Conservation (phyloP, 2,797 vertebrate genomes). For the Eulemur albifrons region DNA sequence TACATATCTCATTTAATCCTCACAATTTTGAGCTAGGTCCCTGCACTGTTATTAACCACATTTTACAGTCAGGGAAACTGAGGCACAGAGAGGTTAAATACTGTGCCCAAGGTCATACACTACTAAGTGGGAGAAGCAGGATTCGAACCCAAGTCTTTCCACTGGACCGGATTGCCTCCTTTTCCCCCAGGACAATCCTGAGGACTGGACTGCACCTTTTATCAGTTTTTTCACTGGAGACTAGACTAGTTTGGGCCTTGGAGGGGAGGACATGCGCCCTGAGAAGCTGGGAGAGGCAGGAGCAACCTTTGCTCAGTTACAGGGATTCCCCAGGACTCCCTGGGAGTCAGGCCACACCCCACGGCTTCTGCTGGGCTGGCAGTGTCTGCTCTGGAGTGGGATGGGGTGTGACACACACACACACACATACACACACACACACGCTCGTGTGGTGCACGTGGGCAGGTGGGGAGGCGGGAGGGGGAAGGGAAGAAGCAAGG, state of each 20-base stretch:
- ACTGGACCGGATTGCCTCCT: not conserved
- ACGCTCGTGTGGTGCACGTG: fast-evolving
- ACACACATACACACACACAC: not conserved
- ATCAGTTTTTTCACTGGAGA: not conserved
- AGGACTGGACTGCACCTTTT: not conserved
- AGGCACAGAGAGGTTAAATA: not conserved
- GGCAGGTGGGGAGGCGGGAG: no score
- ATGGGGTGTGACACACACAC: not conserved
- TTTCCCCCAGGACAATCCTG: no score
- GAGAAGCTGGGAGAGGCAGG: slow-evolving; percentile 30
- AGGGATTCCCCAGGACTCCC: slow-evolving; percentile 69
- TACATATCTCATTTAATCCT: not conserved
- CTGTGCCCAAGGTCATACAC: not conserved
- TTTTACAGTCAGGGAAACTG: slow-evolving; percentile 14
- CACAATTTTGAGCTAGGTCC: not conserved
- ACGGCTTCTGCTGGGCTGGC: not conserved
- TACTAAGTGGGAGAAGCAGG: not conserved
- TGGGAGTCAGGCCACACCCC: slow-evolving; percentile 45
- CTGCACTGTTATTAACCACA: not conserved
- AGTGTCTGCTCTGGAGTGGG: not conserved
- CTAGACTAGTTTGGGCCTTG: not conserved
- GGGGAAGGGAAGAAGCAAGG: not conserved
- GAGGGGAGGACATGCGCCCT: not conserved
- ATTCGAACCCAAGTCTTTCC: not conserved
- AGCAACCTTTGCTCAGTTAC: not conserved